phyloP scores from a whole-genome alignment of 2,888 invertebrate species.

The Chaetogeoica ovagalla region DNA sequence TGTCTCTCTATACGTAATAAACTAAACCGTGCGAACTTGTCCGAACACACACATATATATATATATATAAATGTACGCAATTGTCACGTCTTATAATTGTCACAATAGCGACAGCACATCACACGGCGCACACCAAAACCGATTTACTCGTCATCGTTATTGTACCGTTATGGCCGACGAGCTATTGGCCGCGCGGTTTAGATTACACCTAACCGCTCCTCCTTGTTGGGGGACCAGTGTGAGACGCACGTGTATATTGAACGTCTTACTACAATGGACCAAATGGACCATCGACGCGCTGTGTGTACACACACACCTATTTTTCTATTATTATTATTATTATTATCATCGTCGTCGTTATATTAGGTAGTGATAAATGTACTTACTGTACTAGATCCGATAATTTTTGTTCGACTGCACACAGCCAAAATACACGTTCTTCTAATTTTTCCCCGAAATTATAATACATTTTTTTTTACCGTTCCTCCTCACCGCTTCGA shows the following conservation, averaged over 20 bases:
- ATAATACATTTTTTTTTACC: too few relatives aligned
- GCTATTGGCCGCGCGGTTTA: slow-evolving; percentile 37
- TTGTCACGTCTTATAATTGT: slow-evolving; percentile 39
- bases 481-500: neutral
- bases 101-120: slow-evolving; percentile 23
- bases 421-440: neutral
- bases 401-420: neutral
- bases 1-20: slow-evolving; percentile 4
- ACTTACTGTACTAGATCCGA: slow-evolving; percentile 19
- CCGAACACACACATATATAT: neutral
- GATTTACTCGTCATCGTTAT: slow-evolving; percentile 20
- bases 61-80: too few relatives aligned
- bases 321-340: slow-evolving; percentile 12
- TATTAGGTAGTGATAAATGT: too few relatives aligned
- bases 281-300: slow-evolving; percentile 2
- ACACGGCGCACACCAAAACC: neutral
- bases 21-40: slow-evolving; percentile 42
- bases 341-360: too few relatives aligned
- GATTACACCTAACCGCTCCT: too few relatives aligned
- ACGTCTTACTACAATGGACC: slow-evolving; percentile 30
- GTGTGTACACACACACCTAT: slow-evolving; percentile 2
- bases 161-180: slow-evolving; percentile 47
- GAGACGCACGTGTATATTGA: neutral
- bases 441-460: neutral
- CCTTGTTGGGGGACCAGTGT: too few relatives aligned